phyloP scores from a whole-genome alignment of 2,113 vertebrate species.

The Gavialis gangeticus region DNA sequence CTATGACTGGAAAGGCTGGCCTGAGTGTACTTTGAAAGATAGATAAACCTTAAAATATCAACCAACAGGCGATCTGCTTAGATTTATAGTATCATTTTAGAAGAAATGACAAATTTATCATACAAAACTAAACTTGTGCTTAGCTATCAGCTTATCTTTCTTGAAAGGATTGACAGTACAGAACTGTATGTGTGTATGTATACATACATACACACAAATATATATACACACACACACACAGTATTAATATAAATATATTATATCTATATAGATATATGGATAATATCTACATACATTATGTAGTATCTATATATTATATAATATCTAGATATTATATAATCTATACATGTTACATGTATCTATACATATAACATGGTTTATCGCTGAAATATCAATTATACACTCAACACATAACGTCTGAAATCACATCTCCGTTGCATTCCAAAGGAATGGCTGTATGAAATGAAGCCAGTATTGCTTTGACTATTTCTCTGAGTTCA shows the following conservation, averaged over 20 bases:
- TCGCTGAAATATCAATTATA: not conserved
- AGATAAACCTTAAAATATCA: not conserved
- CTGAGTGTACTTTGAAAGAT: not conserved
- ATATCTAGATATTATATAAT: too few relatives aligned
- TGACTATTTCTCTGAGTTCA: constrained; percentile 16
- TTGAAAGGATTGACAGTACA: not conserved
- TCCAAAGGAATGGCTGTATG: not conserved
- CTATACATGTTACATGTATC: too few relatives aligned
- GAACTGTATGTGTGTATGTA: not conserved
- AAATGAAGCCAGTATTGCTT: constrained; percentile 13
- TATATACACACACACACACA: not conserved
- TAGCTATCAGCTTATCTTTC: not conserved
- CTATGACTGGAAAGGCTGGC: not conserved
- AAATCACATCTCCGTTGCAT: not conserved
- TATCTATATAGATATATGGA: too few relatives aligned
- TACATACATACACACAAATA: too few relatives aligned
- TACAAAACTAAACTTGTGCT: not conserved
- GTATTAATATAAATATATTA: not conserved
- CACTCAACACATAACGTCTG: not conserved
- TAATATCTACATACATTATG: too few relatives aligned
- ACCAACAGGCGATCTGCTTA: not conserved
- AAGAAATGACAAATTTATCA: not conserved
- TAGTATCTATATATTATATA: too few relatives aligned
- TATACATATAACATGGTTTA: not conserved
- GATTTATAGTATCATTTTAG: not conserved